Percentiles rank a stretch among this genome's conserved stretches.
phyloP scores from a whole-genome alignment of 2,888 invertebrate genomes.

The Myopa tessellatipennis region DNA sequence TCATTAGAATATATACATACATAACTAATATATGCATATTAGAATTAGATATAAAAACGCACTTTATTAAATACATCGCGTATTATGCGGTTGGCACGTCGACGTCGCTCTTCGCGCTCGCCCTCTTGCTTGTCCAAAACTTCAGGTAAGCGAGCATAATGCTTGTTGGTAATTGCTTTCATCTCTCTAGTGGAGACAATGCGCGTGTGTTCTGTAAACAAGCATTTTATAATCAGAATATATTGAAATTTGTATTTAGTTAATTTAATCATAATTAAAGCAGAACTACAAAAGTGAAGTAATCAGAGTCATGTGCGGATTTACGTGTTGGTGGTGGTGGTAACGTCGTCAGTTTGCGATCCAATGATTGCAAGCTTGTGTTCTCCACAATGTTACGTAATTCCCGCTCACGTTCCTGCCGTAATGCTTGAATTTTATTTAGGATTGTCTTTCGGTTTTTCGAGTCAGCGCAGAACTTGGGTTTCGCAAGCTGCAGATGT shows the following conservation, averaged over 20 bases:
- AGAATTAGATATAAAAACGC: constrained; percentile 41
- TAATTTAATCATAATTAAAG: too few relatives aligned
- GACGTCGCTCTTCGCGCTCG: constrained; percentile 72
- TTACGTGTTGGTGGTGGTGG: constrained; percentile 67
- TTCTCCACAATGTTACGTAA: constrained; percentile 60
- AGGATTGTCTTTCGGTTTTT: constrained; percentile 62
- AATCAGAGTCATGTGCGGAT: constrained; percentile 2
- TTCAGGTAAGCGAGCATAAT: constrained; percentile 80
- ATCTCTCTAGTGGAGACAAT: constrained; percentile 72
- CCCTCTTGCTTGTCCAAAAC: constrained; percentile 75
- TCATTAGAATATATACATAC: neutral
- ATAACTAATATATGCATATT: neutral
- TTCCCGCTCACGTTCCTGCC: constrained; percentile 58
- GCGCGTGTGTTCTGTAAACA: constrained; percentile 67
- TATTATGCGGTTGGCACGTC: constrained; percentile 79
- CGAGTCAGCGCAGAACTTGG: constrained; percentile 75
- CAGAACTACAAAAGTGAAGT: neutral
- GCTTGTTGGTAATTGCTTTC: constrained; percentile 72
- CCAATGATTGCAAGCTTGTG: constrained; percentile 58
- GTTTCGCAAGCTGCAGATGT: constrained; percentile 77
- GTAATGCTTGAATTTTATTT: constrained; percentile 60
- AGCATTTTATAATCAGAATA: neutral
- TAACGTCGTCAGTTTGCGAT: constrained; percentile 57
- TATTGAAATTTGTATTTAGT: too few relatives aligned
- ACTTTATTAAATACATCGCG: constrained; percentile 82